Conservation (phyloP, 2,797 vertebrate species). For the Anguilla pacifica region DNA sequence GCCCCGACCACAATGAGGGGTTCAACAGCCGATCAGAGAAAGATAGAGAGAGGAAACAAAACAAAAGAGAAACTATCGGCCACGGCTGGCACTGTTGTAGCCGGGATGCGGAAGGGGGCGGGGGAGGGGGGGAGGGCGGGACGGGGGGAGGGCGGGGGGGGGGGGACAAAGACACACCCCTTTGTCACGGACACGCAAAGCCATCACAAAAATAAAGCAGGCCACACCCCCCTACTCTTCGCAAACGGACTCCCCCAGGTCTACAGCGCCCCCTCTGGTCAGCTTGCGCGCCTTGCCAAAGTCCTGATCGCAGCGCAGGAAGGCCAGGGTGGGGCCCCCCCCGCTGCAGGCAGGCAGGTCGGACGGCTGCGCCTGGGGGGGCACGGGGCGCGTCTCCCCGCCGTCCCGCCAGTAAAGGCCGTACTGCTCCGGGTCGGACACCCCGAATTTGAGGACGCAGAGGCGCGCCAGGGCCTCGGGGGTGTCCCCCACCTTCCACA, state of each 20-base stretch:
- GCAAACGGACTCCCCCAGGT: conserved; percentile 80
- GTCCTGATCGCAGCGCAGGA: conserved; percentile 77
- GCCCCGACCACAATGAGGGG: not conserved
- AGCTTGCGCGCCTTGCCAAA: conserved; percentile 79
- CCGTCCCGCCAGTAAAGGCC: conserved; percentile 81
- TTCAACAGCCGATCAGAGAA: not conserved
- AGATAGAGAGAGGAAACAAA: not conserved
- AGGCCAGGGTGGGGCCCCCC: conserved; percentile 77
- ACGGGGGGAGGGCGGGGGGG: not conserved
- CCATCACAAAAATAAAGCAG: not conserved
- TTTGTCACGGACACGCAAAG: conserved; percentile 17
- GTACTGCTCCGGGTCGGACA: conserved; percentile 74
- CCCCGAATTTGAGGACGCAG: conserved; percentile 80
- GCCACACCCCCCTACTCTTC: conserved; percentile 68
- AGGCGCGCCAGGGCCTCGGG: conserved; percentile 74
- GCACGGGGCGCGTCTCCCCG: conserved; percentile 74
- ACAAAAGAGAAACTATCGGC: not conserved
- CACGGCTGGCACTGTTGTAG: not conserved
- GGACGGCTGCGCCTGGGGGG: conserved; percentile 72
- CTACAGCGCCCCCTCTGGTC: conserved; percentile 78
- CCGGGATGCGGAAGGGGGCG: not conserved
- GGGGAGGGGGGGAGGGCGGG: not conserved
- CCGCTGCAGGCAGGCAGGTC: conserved; percentile 72
- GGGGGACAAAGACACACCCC: not conserved
- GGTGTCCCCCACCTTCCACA: conserved; percentile 76